A percentile compares a stretch with the other conserved stretches of the same genome.
These are phyloP conservation scores for Rhincodon typus DNA, from an alignment of 2,797 vertebrate species.

Conservation along the genomic window DNA sequence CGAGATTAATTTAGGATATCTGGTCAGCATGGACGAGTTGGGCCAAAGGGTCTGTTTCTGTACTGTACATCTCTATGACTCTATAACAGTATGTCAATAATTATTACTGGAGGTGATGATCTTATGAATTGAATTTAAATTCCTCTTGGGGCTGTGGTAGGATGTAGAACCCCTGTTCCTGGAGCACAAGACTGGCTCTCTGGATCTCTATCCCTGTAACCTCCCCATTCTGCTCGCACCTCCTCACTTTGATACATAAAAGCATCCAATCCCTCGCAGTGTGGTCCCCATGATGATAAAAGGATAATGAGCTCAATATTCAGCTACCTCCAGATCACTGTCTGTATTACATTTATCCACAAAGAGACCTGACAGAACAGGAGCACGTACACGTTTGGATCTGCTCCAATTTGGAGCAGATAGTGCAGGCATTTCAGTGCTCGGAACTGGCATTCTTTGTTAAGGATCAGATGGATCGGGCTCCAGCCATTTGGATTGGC, in stretches of 20 bases:
- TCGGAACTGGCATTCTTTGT: slow-evolving; percentile 36
- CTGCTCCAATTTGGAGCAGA: slow-evolving; percentile 44
- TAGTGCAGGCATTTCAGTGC: slow-evolving; percentile 48
- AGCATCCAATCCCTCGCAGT: background rate
- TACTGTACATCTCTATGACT: no score
- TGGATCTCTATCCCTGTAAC: no score
- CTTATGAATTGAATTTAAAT: no score
- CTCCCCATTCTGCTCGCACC: no score
- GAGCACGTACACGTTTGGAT: slow-evolving; percentile 48
- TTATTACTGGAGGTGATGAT: no score
- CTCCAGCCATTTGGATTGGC: slow-evolving; percentile 44
- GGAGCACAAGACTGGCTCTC: no score
- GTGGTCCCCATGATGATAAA: background rate
- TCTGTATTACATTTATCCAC: background rate
- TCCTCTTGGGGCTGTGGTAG: no score
- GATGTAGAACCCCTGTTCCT: no score
- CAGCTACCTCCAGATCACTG: background rate
- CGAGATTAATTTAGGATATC: no score
- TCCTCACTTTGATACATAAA: background rate
- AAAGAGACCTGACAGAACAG: background rate
- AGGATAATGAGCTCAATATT: background rate
- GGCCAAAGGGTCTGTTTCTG: no score
- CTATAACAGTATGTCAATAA: no score
- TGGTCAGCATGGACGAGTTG: no score
- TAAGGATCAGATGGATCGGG: slow-evolving; percentile 51